Conservation (phyloP, 2,888 invertebrate species). For the Drosophila neonasuta region DNA sequence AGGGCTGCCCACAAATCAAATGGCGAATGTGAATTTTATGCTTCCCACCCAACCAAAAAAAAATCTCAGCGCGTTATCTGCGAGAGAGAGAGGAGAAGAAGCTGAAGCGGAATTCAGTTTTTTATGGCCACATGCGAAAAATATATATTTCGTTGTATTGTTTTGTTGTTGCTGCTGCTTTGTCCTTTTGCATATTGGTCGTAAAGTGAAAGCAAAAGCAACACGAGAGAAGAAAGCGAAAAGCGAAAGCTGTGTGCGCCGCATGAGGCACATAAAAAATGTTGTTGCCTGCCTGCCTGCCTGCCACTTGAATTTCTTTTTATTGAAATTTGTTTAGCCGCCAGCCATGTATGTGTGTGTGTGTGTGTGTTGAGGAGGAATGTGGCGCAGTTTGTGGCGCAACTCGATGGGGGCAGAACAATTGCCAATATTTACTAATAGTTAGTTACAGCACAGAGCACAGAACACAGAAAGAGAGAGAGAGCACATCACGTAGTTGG, state of each 20-base stretch:
- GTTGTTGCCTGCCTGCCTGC: constrained; percentile 35
- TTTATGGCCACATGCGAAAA: constrained; percentile 51
- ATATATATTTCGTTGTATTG: constrained; percentile 39
- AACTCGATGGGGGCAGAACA: constrained; percentile 22
- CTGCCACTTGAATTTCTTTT: constrained; percentile 72
- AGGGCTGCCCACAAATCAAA: constrained; percentile 72
- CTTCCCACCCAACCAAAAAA: not conserved
- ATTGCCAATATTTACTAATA: constrained; percentile 27
- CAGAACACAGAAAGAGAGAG: too few relatives aligned
- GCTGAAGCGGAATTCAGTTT: constrained; percentile 52
- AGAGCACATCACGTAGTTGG: not conserved
- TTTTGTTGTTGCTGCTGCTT: constrained; percentile 35
- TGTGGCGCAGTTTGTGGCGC: constrained; percentile 16
- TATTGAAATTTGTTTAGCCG: constrained; percentile 73
- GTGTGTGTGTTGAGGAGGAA: not conserved
- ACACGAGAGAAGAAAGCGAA: not conserved
- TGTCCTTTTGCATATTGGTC: constrained; percentile 74
- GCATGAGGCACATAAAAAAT: constrained; percentile 64
- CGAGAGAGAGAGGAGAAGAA: constrained; percentile 5
- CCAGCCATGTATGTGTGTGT: constrained; percentile 30
- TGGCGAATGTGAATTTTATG: constrained; percentile 29
- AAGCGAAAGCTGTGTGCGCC: constrained; percentile 56
- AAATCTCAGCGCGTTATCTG: constrained; percentile 62
- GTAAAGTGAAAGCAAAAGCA: constrained; percentile 61
- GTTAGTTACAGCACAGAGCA: constrained; percentile 7